Conservation (phyloP, 1,140 invertebrate genomes). For the Zaprionus capensis region DNA sequence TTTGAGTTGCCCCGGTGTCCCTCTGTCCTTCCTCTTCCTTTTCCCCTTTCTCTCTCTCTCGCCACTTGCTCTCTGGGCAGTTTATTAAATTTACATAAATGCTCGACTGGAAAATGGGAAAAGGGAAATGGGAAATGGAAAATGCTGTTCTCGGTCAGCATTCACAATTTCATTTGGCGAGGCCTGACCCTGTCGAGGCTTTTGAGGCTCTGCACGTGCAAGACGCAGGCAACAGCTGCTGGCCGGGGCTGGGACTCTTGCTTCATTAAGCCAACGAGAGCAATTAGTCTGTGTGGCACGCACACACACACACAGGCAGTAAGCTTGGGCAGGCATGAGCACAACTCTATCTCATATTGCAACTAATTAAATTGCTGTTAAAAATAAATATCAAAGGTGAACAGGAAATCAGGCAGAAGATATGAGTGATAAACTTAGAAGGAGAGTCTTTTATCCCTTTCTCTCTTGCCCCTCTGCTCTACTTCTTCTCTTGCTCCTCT, state of each 20-base stretch:
- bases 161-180: not conserved
- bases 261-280: constrained; percentile 68
- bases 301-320: constrained; percentile 25
- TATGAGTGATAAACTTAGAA: constrained; percentile 4
- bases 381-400: constrained; percentile 26
- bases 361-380: constrained; percentile 21
- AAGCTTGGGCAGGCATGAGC: not conserved
- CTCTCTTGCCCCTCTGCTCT: not conserved
- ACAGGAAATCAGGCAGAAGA: constrained; percentile 16
- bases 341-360: constrained; percentile 14
- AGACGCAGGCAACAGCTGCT: constrained; percentile 53
- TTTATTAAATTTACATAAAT: constrained; percentile 83
- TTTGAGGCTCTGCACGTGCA: constrained; percentile 24
- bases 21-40: not conserved
- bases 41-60: no score
- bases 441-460: not conserved
- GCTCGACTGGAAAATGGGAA: constrained; percentile 46
- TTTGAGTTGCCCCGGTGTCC: constrained; percentile 30
- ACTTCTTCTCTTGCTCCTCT: not conserved
- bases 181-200: constrained; percentile 18
- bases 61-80: constrained; percentile 32
- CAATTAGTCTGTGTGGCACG: constrained; percentile 61
- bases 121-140: constrained; percentile 18
- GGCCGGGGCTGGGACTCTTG: constrained; percentile 31
- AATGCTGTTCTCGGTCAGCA: constrained; percentile 29